Percentiles rank a stretch among this genome's conserved stretches.
phyloP scores from a whole-genome alignment of 2,797 vertebrate genomes.

The Erpetoichthys calabaricus region DNA sequence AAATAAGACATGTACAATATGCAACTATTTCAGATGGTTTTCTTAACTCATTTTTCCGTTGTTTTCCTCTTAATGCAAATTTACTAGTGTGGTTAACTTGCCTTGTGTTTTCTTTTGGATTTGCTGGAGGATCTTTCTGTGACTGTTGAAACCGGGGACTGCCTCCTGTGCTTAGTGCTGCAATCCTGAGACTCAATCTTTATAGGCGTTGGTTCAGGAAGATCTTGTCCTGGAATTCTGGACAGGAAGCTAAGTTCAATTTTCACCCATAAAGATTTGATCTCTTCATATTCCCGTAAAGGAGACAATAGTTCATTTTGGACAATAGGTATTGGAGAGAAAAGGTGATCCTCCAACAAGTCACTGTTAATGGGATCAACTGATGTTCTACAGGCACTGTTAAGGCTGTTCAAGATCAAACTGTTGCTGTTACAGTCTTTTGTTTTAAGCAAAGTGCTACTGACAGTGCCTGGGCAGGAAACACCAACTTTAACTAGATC shows the following conservation, averaged over 20 bases:
- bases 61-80: slow-evolving; percentile 18
- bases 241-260: slow-evolving; percentile 78
- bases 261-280: slow-evolving; percentile 88
- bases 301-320: slow-evolving; percentile 72
- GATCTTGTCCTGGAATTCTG: slow-evolving; percentile 65
- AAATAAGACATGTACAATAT: no score
- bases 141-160: slow-evolving; percentile 38
- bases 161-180: slow-evolving; percentile 63
- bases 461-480: slow-evolving; percentile 36
- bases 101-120: slow-evolving; percentile 91
- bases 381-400: slow-evolving; percentile 53
- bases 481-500: slow-evolving; percentile 61
- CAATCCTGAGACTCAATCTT: slow-evolving; percentile 57
- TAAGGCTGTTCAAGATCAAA: slow-evolving; percentile 63
- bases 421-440: slow-evolving; percentile 57
- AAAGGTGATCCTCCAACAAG: slow-evolving; percentile 53
- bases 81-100: slow-evolving; percentile 28
- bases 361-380: slow-evolving; percentile 59
- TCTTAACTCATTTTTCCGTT: background rate
- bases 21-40: no score
- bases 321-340: slow-evolving; percentile 47
- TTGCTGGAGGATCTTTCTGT: slow-evolving; percentile 68
- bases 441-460: slow-evolving; percentile 36
- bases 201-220: slow-evolving; percentile 34
- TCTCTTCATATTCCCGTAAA: slow-evolving; percentile 62